These are phyloP conservation scores for Nasua narica DNA, from an alignment of 2,797 vertebrate species.

Conservation along the genomic window DNA sequence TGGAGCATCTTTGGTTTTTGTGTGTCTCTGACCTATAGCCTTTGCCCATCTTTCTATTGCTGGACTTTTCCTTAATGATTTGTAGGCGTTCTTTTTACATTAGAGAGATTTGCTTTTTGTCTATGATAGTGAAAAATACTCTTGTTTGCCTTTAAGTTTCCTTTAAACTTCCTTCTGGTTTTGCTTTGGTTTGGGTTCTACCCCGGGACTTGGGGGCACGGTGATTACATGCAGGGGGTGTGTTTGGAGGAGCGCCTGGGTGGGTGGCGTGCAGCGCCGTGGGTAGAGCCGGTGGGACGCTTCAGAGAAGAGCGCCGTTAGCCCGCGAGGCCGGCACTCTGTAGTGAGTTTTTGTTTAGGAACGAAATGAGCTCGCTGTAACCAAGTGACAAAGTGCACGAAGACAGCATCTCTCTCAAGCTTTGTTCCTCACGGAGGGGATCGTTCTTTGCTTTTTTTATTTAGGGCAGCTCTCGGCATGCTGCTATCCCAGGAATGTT, in stretches of 20 bases:
- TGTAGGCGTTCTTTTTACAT: not conserved
- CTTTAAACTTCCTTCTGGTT: not conserved
- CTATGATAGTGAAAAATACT: not conserved
- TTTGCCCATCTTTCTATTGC: not conserved
- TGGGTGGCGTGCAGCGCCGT: rapidly evolving
- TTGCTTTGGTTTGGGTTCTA: not conserved
- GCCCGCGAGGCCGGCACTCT: not conserved
- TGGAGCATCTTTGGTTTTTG: not conserved
- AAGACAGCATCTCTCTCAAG: not conserved
- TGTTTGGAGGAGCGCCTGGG: not conserved
- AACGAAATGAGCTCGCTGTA: not conserved
- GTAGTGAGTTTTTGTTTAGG: not conserved
- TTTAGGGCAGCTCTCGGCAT: not conserved
- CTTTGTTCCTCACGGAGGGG: not conserved
- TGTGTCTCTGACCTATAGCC: not conserved
- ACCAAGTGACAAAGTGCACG: not conserved
- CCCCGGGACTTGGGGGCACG: not conserved
- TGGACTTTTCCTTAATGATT: not conserved
- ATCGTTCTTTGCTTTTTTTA: not conserved
- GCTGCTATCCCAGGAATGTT: not conserved
- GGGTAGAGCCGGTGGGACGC: not conserved
- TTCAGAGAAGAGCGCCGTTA: not conserved
- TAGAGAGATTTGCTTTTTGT: not conserved
- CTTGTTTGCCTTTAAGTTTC: not conserved
- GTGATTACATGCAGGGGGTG: not conserved